Base-by-base conservation (phyloP, 1,140 invertebrate genomes). In the Tetramorium simillimum region DNA sequence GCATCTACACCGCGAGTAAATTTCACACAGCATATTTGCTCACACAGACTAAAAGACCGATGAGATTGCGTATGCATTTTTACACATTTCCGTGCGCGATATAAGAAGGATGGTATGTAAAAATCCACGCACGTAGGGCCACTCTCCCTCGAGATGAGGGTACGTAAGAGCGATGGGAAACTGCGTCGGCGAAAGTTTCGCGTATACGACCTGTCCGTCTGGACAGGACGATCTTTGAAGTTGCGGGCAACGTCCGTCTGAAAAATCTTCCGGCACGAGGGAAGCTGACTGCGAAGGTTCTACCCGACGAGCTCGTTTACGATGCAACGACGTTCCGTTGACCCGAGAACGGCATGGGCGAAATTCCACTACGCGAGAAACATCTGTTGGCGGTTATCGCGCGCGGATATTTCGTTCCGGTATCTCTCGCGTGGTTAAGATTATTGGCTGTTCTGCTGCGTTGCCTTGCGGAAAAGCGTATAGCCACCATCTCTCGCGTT, bases 311-410 rank as follows among this genome's bases (percentile, higher is more conserved):
- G 53, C 24, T 72, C 24, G 24, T 73, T 82, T 46, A 46, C 37
- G 80, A 73, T 58, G 80, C 67, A 82, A 73, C 80, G 80, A 82
- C 37, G 40, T 82, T 28, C 12, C 67, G 78, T 82, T 82, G 67
- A 73, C 37, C 67, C 53, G 67, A 82, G 51, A 73, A 60, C 53
- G 51, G 37, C 40, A 24, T 21, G 80, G 53, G 40, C 65, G 46
- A 82, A 82, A 73, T 82, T 73, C 18, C 67, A n/a, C 67, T 33
- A 21, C 7, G 53, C 63, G 63, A 82, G 69, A 40, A 46, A 58
- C 53, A 72, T 82, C 78, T 33, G 78, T 69, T 28, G 65, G 67
- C 40, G 24, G 46, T 82, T 72, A 60, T 82, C 6, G 58, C 28
- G 78, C 58, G 28, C 37, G 78, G 21, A 58, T 46, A 72, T 33